Base-by-base conservation (phyloP, 2,888 invertebrate genomes). In the Pandemis heparana region DNA sequence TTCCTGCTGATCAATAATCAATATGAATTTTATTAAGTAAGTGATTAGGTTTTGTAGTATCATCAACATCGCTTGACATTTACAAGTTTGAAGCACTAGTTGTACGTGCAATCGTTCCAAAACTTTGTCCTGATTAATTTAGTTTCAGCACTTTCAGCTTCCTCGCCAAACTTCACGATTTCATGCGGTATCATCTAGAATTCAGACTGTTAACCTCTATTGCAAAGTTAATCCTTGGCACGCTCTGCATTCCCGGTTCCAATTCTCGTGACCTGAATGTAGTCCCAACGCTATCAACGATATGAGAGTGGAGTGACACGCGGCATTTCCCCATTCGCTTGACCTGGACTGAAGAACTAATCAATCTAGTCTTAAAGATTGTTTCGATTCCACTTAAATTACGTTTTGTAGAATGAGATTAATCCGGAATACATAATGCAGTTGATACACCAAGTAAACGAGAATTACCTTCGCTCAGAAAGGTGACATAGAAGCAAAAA, bases 191-290 rank as follows among this genome's bases (percentile, higher is more conserved):
- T 68, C 32, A 64, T 65, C 61, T 70, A 61, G 74, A 70, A 32
- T 65, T 60, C 74, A 32, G 23, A 64, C 64, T 59, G 65, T 69
- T 74, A 74, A 70, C 74, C 65, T 74, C 60, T 73, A 68, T 67
- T 59, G 56, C 38, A 16, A 23, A 56, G 56, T 59, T 73, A 70
- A 74, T 74, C 74, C 69, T 74, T 74, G 74, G 74, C 74, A 70
- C 74, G 63, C 73, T 73, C 63, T 46, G 23, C 70, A 74, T 68
- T 60, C 61, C 70, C 70, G 43, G 64, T 70, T 60, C 60, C 70
- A 65, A 74, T 74, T 67, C 70, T 59, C 43, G 74, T 74, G 74
- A 74, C 74, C 74, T 70, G 65, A 74, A 65, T 74, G 69, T 43
- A 65, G 65, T 32, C 60, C 69, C 48, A 65, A 74, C 60, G 59